Percentiles rank a stretch among this genome's conserved stretches.
Conservation (phyloP, 1,140 invertebrate species). For the Anoplophora glabripennis region DNA sequence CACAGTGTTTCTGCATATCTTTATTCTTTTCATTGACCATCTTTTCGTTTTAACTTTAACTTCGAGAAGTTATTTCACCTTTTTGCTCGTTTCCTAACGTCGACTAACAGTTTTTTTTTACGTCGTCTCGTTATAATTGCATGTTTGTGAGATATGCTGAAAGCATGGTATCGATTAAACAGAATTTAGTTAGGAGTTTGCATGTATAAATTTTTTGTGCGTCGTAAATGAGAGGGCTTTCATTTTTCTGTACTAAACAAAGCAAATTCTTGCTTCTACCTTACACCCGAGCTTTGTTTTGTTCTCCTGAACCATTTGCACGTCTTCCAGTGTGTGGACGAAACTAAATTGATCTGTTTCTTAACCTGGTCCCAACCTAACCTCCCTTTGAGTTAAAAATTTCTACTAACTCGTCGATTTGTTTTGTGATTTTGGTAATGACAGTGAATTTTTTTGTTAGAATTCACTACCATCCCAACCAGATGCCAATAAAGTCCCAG, state of each 20-base stretch:
- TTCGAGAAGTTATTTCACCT: neutral
- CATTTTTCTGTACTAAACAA: neutral
- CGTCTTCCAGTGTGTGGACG: neutral
- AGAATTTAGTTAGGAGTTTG: neutral
- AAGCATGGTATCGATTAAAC: slow-evolving; percentile 16
- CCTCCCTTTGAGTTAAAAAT: too few species aligned
- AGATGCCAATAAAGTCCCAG: slow-evolving; percentile 53
- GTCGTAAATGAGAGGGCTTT: too few species aligned
- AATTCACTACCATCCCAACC: slow-evolving; percentile 61
- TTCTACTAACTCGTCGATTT: too few species aligned
- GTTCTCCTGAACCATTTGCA: neutral
- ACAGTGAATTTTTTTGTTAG: slow-evolving; percentile 53
- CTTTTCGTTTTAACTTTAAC: slow-evolving; percentile 1
- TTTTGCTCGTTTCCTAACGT: neutral
- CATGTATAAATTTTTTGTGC: slow-evolving; percentile 10
- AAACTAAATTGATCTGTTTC: neutral
- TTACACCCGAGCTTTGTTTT: neutral
- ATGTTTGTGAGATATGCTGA: slow-evolving; percentile 7
- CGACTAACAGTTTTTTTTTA: neutral
- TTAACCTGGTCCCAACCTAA: neutral
- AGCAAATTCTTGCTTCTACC: neutral
- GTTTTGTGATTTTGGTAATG: neutral
- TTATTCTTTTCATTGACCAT: slow-evolving; percentile 55
- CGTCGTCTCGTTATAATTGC: neutral
- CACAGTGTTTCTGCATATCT: slow-evolving; percentile 48